Conservation (phyloP, 2,888 invertebrate genomes). For the Aphelenchoides bicaudatus region DNA sequence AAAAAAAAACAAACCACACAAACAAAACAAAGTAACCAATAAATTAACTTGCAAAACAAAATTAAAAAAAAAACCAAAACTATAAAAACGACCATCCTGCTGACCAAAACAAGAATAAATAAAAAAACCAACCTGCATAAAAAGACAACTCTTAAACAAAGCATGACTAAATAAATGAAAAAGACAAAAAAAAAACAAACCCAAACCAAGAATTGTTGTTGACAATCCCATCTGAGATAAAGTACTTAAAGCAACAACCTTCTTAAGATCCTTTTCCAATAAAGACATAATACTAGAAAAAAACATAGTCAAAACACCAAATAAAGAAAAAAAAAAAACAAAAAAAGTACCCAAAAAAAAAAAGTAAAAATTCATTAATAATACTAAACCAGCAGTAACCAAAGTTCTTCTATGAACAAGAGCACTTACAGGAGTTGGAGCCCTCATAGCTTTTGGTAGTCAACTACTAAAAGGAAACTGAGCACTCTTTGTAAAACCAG, state of each 20-base stretch:
- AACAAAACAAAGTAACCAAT: constrained; percentile 19
- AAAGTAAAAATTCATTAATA: constrained; percentile 46
- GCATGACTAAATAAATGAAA: constrained; percentile 47
- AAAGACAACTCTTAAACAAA: constrained; percentile 46
- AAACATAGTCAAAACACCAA: constrained; percentile 42
- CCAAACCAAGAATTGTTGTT: constrained; percentile 39
- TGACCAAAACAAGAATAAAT: constrained; percentile 49
- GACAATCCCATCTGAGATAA: constrained; percentile 46
- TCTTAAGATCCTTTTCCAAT: constrained; percentile 43
- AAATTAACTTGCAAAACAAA: constrained; percentile 15
- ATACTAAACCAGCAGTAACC: constrained; percentile 71
- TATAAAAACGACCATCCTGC: constrained; percentile 44
- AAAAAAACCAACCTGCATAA: constrained; percentile 47
- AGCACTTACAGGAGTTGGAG: constrained; percentile 75
- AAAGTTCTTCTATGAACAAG: constrained; percentile 76
- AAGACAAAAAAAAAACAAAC: constrained; percentile 58
- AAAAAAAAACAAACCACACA: neutral
- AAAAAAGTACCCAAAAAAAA: constrained; percentile 62
- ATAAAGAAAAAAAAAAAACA: constrained; percentile 37
- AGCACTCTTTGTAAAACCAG: constrained; percentile 74
- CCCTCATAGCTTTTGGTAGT: constrained; percentile 73
- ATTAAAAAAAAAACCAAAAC: constrained; percentile 24
- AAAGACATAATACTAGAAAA: constrained; percentile 42
- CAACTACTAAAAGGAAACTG: constrained; percentile 78
- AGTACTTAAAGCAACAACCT: constrained; percentile 44